Evolutionary conservation across 2,888 invertebrate species (phyloP).

Genomic region (Mesopsocus fuscifrons): DNA sequence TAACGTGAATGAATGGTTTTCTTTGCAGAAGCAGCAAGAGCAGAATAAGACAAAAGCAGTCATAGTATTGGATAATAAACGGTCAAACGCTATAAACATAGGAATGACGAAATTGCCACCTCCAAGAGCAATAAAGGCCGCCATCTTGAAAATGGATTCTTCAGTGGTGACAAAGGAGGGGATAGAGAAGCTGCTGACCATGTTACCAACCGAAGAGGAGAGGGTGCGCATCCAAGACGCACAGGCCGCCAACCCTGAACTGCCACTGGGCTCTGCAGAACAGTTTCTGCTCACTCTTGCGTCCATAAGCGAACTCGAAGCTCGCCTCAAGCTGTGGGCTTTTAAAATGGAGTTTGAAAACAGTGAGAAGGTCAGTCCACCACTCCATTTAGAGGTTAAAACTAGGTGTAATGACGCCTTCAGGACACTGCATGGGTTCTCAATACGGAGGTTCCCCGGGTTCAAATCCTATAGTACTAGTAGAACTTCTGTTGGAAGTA

Average conservation of each 20-base stretch:
- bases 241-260: constrained; percentile 75
- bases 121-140: constrained; percentile 94
- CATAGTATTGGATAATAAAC: constrained; percentile 86
- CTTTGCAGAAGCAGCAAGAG: constrained; percentile 56
- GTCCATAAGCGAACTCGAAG: constrained; percentile 86
- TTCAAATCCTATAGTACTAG: too few relatives aligned
- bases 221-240: constrained; percentile 91
- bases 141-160: constrained; percentile 97
- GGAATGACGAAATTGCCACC: constrained; percentile 98
- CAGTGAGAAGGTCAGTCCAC: constrained; percentile 56
- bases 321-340: constrained; percentile 89
- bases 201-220: constrained; percentile 96
- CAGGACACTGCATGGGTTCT: too few relatives aligned
- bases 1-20: too few relatives aligned
- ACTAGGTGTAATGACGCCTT: too few relatives aligned
- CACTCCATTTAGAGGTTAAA: too few relatives aligned
- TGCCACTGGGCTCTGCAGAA: constrained; percentile 88
- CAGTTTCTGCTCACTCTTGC: constrained; percentile 94
- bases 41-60: constrained; percentile 75
- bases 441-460: too few relatives aligned
- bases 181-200: constrained; percentile 90
- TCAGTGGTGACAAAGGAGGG: constrained; percentile 96
- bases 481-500: too few relatives aligned
- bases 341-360: constrained; percentile 98
- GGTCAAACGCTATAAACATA: constrained; percentile 98